Evolutionary conservation across 2,888 invertebrate species (phyloP).

Genomic region (Idaea biselata): DNA sequence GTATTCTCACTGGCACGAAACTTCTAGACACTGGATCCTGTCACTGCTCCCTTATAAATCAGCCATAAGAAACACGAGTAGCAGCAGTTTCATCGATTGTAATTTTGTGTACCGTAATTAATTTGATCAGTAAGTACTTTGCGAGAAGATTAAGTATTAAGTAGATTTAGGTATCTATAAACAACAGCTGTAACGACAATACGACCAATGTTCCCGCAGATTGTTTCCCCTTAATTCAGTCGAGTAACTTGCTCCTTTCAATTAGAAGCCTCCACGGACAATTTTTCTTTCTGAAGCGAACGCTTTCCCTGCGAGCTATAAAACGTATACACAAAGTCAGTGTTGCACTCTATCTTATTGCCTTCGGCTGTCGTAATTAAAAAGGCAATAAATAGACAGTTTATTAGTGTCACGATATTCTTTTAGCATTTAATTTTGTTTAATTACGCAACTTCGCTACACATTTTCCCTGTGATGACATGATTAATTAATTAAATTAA

Average conservation of each 20-base stretch:
- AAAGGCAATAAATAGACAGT: slow-evolving; percentile 8
- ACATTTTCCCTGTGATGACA: neutral
- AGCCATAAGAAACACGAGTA: slow-evolving; percentile 15
- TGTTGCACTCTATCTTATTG: slow-evolving; percentile 25
- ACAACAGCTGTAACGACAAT: slow-evolving; percentile 21
- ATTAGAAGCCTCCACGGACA: slow-evolving; percentile 50
- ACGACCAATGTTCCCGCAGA: slow-evolving; percentile 26
- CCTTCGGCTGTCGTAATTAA: slow-evolving; percentile 11
- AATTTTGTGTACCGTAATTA: slow-evolving; percentile 23
- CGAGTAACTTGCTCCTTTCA: slow-evolving; percentile 50
- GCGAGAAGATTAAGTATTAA: slow-evolving; percentile 21
- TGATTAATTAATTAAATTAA: neutral
- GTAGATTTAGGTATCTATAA: slow-evolving; percentile 13
- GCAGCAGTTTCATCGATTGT: slow-evolving; percentile 8
- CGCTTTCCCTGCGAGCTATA: slow-evolving; percentile 26
- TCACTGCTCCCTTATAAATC: no score
- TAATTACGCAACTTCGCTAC: neutral
- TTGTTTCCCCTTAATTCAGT: slow-evolving; percentile 39
- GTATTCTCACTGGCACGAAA: no score
- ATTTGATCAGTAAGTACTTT: slow-evolving; percentile 25
- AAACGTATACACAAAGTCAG: slow-evolving; percentile 32
- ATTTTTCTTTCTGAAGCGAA: slow-evolving; percentile 41
- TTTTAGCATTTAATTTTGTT: slow-evolving; percentile 5
- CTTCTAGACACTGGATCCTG: no score
- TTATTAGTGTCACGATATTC: neutral